phyloP scores from a whole-genome alignment of 2,888 invertebrate genomes.

The Rugalucina vietnamica region DNA sequence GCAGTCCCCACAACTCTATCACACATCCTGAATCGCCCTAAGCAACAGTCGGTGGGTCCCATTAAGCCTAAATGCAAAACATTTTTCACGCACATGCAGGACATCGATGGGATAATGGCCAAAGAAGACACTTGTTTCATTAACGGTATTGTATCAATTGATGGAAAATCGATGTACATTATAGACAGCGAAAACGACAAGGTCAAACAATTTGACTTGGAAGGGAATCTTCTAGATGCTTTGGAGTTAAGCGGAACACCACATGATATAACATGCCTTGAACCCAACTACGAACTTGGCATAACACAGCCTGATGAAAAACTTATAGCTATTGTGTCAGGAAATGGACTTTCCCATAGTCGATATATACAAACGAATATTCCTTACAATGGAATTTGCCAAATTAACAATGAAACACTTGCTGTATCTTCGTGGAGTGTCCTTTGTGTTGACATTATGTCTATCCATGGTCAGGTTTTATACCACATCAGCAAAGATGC shows the following conservation, averaged over 20 bases:
- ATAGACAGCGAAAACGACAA: slow-evolving; percentile 15
- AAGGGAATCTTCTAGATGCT: neutral
- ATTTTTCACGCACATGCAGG: neutral
- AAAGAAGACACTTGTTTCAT: slow-evolving; percentile 4
- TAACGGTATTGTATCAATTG: slow-evolving; percentile 9
- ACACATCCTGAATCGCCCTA: slow-evolving; percentile 11
- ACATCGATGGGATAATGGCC: neutral
- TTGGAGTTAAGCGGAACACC: slow-evolving; percentile 5
- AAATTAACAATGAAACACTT: neutral
- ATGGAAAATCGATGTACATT: neutral
- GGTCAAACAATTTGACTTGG: slow-evolving; percentile 3
- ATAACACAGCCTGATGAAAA: slow-evolving; percentile 20
- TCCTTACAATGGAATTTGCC: slow-evolving; percentile 13
- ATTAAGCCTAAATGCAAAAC: neutral
- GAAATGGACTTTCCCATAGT: neutral
- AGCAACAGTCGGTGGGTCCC: neutral
- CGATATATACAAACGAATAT: neutral
- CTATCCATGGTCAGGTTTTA: neutral
- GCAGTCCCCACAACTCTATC: slow-evolving; percentile 25
- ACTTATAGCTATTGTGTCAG: slow-evolving; percentile 6
- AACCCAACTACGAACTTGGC: neutral
- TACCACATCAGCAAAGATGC: neutral
- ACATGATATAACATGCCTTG: neutral
- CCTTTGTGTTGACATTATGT: slow-evolving; percentile 1
- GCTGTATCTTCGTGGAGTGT: slow-evolving; percentile 15